Percentiles rank a stretch among this genome's conserved stretches.
These are phyloP conservation scores for Sclerurus mexicanus DNA, from an alignment of 2,113 vertebrate genomes.

Conservation along the genomic window DNA sequence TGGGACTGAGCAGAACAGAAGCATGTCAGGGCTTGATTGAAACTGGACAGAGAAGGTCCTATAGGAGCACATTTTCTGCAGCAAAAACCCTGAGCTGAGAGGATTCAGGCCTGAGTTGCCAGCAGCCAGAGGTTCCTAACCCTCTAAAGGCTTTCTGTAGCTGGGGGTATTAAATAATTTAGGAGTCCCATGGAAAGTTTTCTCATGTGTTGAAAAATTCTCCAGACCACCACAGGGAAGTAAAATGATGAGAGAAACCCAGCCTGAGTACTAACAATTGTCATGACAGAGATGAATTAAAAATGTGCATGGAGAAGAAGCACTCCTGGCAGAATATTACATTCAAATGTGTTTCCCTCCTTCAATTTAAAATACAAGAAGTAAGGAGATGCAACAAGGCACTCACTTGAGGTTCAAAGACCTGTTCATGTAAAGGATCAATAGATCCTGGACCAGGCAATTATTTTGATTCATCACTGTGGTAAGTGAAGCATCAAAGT, in stretches of 20 bases:
- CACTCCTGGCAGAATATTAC: not conserved
- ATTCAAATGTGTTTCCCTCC: not conserved
- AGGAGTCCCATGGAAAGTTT: not conserved
- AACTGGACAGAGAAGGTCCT: not conserved
- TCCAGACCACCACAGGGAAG: not conserved
- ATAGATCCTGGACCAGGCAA: constrained; percentile 10
- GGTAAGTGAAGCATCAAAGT: not conserved
- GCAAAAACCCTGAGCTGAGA: not conserved
- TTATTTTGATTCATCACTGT: constrained; percentile 36
- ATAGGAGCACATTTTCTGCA: not conserved
- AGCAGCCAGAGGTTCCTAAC: not conserved
- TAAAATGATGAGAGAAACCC: not conserved
- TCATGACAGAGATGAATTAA: not conserved
- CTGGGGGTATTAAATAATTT: not conserved
- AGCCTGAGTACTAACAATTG: not conserved
- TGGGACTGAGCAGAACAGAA: not conserved
- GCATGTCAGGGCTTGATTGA: not conserved
- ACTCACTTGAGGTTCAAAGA: not conserved
- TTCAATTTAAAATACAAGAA: not conserved
- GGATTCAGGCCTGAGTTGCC: not conserved
- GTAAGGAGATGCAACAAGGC: not conserved
- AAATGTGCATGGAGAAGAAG: not conserved
- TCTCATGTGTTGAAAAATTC: not conserved
- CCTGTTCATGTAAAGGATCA: not conserved
- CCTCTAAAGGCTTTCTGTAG: not conserved